Percentiles rank a stretch among this genome's conserved stretches.
phyloP scores from a whole-genome alignment of 2,113 vertebrate species.

The Xerus inauris region DNA sequence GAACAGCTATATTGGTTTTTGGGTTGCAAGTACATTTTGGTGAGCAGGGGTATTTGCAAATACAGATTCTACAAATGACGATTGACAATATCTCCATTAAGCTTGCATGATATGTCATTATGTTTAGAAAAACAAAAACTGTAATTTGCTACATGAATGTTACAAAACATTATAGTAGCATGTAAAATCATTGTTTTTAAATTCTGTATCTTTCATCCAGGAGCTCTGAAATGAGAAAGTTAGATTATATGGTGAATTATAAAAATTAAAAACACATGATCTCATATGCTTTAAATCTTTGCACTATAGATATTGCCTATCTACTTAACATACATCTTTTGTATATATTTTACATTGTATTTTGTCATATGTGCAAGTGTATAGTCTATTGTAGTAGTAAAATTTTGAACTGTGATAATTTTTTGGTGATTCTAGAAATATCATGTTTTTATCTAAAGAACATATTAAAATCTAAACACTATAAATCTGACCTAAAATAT shows the following conservation, averaged over 20 bases:
- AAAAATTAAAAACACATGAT: background rate
- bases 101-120: background rate
- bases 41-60: background rate
- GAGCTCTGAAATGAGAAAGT: conserved; percentile 7
- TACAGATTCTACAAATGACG: background rate
- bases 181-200: conserved; percentile 36
- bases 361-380: background rate
- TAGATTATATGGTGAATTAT: conserved; percentile 4
- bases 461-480: conserved; percentile 3
- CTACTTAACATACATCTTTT: background rate
- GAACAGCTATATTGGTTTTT: background rate
- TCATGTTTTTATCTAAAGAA: conserved; percentile 24
- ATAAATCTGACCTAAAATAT: background rate
- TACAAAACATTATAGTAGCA: background rate
- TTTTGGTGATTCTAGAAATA: conserved; percentile 26
- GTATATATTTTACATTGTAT: background rate
- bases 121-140: conserved; percentile 16
- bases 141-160: background rate
- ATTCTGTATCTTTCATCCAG: conserved; percentile 19
- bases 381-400: conserved; percentile 4
- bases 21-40: background rate
- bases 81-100: background rate
- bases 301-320: background rate
- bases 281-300: conserved; percentile 40
- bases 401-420: conserved; percentile 40